phyloP scores from a whole-genome alignment of 1,140 invertebrate species.

The Rhynchophorus ferrugineus region DNA sequence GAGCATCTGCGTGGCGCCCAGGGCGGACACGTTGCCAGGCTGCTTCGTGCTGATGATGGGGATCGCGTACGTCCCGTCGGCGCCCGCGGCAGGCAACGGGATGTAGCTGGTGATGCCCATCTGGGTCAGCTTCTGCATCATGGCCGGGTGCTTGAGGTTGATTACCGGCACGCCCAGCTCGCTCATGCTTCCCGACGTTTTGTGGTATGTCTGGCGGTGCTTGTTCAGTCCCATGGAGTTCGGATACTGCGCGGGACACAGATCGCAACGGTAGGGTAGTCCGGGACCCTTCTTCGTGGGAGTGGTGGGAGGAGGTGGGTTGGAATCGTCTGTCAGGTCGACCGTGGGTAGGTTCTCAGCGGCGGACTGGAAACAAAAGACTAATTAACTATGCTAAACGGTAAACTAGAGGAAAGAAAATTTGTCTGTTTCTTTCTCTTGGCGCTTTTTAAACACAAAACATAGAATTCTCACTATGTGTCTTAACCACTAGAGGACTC shows the following conservation, averaged over 20 bases:
- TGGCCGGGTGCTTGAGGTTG: conserved; percentile 56
- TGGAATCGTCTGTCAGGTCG: conserved; percentile 35
- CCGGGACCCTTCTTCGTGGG: conserved; percentile 35
- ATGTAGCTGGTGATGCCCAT: conserved; percentile 68
- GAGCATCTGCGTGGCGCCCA: conserved; percentile 58
- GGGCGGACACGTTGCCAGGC: conserved; percentile 53
- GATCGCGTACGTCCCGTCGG: conserved; percentile 58
- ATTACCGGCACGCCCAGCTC: conserved; percentile 66
- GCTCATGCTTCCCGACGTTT: conserved; percentile 43
- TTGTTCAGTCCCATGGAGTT: conserved; percentile 55
- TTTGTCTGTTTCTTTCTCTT: neutral
- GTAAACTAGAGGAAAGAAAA: neutral
- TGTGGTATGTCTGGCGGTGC: conserved; percentile 63
- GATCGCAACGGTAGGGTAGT: conserved; percentile 54
- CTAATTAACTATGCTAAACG: neutral
- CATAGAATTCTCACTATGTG: no score
- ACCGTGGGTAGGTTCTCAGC: conserved; percentile 29
- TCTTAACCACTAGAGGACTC: no score
- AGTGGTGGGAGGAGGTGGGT: conserved; percentile 9
- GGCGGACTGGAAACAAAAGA: conserved; percentile 1
- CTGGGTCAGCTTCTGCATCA: conserved; percentile 52
- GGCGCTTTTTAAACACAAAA: no score
- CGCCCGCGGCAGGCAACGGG: conserved; percentile 56
- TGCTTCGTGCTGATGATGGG: conserved; percentile 65
- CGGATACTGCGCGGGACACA: conserved; percentile 63